Base-by-base conservation (phyloP, 2,797 vertebrate genomes). In the Threskiornis aethiopicus region DNA sequence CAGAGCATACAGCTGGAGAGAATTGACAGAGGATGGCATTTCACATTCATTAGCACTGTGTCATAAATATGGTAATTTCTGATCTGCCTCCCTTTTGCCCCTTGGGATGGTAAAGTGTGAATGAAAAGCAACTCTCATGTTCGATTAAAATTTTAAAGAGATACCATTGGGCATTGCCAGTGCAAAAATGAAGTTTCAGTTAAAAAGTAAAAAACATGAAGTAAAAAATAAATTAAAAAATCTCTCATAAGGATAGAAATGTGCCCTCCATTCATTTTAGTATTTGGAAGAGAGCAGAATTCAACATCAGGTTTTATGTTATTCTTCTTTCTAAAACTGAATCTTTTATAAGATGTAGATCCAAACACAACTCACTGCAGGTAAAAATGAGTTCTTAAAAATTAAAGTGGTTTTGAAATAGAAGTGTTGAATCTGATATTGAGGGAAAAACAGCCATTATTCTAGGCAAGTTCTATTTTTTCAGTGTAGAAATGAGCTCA, bases 61-160 rank as follows among this genome's bases (percentile, higher is more conserved):
- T 75, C 70, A 89, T 89, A 96, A 93, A 89, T 73, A 93, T 77
- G 64, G 24, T 90, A 87, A 96, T 96, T 94, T 87, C 52, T 80
- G 67, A 77, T 59, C 73, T 87, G 29, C 31, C 66, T 96, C 55
- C 17, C 29, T 90, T 96, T 94, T 90, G 11, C 54, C 67, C 55
- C 55, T 61, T 85, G 77, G 25, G 41, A 64, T 57, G 33, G 51
- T 39, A 55, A 84, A 77, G 44, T 59, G 15, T 59, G 85, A 93
- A 92, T 44, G n/a, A 82, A 94, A 89, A 90, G 47, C 26, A 81
- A 46, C 8, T 47, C 42, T 59, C 35, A 21, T 11, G 28, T 89
- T 95, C 2, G 0, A 89, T 90, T 94, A 76, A 86, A 94, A 77
- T 84, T 84, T 87, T 84, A 35, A 87, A 89, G 70, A 51, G 20